A percentile compares a stretch with the other conserved stretches of the same genome.
Evolutionary conservation across 2,888 invertebrate genomes (phyloP).

Genomic region (Agapostemon virescens): DNA sequence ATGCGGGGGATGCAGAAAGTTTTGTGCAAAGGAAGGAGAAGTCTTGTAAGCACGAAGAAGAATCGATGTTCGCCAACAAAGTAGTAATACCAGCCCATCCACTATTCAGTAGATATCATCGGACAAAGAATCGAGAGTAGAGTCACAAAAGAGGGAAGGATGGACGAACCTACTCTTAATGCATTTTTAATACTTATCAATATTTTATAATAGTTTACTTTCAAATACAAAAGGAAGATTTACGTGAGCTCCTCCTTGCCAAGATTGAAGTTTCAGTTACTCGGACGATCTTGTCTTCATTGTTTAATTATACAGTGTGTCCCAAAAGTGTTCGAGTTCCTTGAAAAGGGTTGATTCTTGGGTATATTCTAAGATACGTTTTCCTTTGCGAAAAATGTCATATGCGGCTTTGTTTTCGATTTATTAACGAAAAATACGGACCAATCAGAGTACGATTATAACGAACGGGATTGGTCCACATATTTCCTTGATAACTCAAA

Average conservation of each 20-base stretch:
- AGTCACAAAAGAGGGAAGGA: slow-evolving; percentile 1
- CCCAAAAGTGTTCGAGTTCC: too few species aligned
- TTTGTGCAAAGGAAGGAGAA: slow-evolving; percentile 21
- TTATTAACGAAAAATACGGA: too few species aligned
- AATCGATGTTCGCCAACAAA: slow-evolving; percentile 60
- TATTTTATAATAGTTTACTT: slow-evolving; percentile 5
- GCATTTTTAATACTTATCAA: slow-evolving; percentile 22
- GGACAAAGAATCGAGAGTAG: slow-evolving; percentile 22
- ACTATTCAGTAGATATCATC: slow-evolving; percentile 51
- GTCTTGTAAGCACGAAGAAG: slow-evolving; percentile 56
- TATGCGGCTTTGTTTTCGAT: too few species aligned
- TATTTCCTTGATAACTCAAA: too few species aligned
- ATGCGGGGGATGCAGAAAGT: slow-evolving; percentile 53
- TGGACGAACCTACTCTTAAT: slow-evolving; percentile 13
- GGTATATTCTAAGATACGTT: too few species aligned
- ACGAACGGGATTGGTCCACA: too few species aligned
- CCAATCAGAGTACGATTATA: too few species aligned
- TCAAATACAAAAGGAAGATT: background rate
- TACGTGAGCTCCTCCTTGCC: rapidly evolving
- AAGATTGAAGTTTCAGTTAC: background rate
- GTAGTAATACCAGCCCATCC: slow-evolving; percentile 47
- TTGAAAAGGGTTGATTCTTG: too few species aligned
- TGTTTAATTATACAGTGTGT: too few species aligned
- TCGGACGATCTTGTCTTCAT: background rate
- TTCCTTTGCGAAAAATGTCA: too few species aligned